phyloP scores from a whole-genome alignment of 2,113 vertebrate genomes.

The Pampusana beccarii region DNA sequence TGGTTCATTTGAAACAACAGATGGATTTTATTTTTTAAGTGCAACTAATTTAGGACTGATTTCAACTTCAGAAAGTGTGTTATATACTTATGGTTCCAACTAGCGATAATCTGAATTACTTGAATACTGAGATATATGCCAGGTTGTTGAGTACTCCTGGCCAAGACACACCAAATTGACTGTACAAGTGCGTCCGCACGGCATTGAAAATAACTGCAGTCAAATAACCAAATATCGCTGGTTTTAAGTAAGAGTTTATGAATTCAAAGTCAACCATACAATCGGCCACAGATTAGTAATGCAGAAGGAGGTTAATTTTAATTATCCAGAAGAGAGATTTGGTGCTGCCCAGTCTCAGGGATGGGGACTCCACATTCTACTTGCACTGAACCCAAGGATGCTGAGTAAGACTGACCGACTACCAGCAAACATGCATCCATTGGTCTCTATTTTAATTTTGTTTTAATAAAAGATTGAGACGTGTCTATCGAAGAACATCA shows the following conservation, averaged over 20 bases:
- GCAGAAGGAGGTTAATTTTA: background rate
- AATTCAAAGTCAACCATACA: background rate
- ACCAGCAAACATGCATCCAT: fast-evolving
- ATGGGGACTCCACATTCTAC: background rate
- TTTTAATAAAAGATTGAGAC: background rate
- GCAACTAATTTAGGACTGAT: background rate
- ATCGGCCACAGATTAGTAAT: background rate
- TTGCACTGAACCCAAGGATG: background rate
- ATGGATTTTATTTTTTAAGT: background rate
- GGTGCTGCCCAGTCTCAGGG: background rate
- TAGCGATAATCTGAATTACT: background rate
- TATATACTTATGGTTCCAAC: background rate
- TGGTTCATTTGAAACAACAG: slow-evolving; percentile 6
- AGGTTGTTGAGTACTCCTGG: background rate
- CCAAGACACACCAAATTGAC: background rate
- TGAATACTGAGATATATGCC: background rate
- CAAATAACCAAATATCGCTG: background rate
- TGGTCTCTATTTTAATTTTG: background rate
- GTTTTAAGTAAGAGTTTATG: background rate
- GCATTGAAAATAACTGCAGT: background rate
- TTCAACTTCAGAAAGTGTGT: background rate
- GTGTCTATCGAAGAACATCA: fast-evolving
- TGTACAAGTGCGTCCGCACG: fast-evolving
- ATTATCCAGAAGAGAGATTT: background rate
- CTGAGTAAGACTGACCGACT: background rate